These are phyloP conservation scores for Rhinogobio ventralis DNA, from an alignment of 2,797 vertebrate species.

Conservation along the genomic window DNA sequence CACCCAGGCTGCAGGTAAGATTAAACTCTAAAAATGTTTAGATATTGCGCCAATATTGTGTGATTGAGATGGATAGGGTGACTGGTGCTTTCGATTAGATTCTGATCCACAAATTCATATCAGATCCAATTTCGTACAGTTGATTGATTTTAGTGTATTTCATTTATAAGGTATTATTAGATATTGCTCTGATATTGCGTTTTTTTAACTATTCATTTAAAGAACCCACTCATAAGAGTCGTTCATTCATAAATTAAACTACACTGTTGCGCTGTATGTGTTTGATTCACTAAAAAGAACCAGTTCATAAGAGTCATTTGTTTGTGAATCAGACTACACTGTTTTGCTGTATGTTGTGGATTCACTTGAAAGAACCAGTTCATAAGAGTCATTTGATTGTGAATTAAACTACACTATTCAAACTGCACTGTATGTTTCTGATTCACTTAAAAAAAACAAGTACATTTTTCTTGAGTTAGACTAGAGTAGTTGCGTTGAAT, in stretches of 20 bases:
- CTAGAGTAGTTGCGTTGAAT: not conserved
- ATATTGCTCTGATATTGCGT: not conserved
- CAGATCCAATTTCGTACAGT: not conserved
- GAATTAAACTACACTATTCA: not conserved
- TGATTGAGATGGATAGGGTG: not conserved
- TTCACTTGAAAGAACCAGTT: not conserved
- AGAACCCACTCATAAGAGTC: not conserved
- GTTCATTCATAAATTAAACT: not conserved
- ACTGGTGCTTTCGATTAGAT: not conserved
- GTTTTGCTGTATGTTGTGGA: not conserved
- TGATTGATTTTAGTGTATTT: not conserved
- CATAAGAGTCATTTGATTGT: not conserved
- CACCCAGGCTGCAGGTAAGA: constrained; percentile 92
- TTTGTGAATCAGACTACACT: not conserved
- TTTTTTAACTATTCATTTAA: not conserved
- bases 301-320: not conserved
- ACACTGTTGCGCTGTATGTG: not conserved
- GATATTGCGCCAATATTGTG: not conserved
- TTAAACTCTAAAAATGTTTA: not conserved
- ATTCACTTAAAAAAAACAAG: not conserved
- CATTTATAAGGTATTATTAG: not conserved
- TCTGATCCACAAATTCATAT: not conserved
- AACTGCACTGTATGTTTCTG: not conserved
- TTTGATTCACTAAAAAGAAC: not conserved
- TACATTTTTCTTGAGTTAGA: not conserved